Evolutionary conservation across 1,140 invertebrate species (phyloP).

Genomic region (Bicyclus anynana): DNA sequence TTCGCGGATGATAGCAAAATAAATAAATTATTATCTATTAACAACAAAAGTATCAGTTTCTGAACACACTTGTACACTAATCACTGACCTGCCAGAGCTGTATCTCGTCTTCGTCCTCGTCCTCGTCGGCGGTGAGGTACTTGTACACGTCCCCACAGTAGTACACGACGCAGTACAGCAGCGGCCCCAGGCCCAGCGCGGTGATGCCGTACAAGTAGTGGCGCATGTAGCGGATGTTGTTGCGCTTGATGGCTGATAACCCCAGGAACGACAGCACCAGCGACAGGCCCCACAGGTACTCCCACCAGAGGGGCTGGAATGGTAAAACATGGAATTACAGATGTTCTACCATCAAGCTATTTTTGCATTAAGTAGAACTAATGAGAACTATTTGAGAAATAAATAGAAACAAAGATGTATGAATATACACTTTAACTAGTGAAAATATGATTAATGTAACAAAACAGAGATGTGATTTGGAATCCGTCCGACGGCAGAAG

Average conservation of each 20-base stretch:
- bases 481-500: no score
- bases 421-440: no score
- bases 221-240: conserved; percentile 86
- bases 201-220: conserved; percentile 90
- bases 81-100: conserved; percentile 87
- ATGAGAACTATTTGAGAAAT: no score
- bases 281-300: conserved; percentile 95
- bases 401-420: no score
- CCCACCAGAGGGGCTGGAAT: conserved; percentile 90
- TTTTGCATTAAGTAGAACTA: no score
- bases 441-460: no score
- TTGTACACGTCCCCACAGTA: conserved; percentile 91
- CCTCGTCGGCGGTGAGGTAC: conserved; percentile 84
- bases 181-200: conserved; percentile 87
- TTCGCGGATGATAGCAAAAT: no score
- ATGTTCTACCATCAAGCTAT: no score
- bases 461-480: no score
- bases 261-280: conserved; percentile 91
- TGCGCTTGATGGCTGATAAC: conserved; percentile 90
- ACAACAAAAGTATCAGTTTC: no score
- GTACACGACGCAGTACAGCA: conserved; percentile 88
- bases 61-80: neutral
- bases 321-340: neutral
- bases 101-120: conserved; percentile 82
- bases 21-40: no score